phyloP scores from a whole-genome alignment of 2,888 invertebrate species.

The Caenorhabditis panamensis region DNA sequence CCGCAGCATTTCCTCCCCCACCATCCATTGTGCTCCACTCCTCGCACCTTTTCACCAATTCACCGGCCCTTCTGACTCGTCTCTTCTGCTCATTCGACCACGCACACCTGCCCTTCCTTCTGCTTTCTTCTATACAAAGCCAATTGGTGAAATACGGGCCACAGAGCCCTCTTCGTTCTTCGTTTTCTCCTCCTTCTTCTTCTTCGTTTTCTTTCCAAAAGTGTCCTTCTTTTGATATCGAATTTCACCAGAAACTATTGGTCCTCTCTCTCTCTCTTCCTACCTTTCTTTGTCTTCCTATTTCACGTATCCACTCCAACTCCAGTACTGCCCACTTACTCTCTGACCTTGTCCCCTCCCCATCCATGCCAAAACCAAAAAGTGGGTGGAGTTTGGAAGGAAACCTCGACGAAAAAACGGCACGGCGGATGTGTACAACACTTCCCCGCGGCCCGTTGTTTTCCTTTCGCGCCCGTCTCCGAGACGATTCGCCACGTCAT shows the following conservation, averaged over 20 bases:
- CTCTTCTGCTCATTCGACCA: conserved; percentile 53
- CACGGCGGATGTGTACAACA: conserved; percentile 30
- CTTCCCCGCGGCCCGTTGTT: neutral
- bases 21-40: conserved; percentile 13
- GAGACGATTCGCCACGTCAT: conserved; percentile 33
- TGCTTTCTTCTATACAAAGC: conserved; percentile 4
- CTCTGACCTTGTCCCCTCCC: conserved; percentile 31
- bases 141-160: neutral
- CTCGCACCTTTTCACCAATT: conserved; percentile 27
- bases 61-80: conserved; percentile 29
- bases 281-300: neutral
- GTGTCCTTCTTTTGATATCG: conserved; percentile 21
- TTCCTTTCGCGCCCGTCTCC: neutral
- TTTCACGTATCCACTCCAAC: conserved; percentile 26
- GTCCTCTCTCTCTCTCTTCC: conserved; percentile 28
- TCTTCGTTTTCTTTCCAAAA: neutral
- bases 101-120: conserved; percentile 22
- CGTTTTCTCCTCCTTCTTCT: conserved; percentile 9
- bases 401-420: conserved; percentile 6
- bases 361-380: conserved; percentile 21
- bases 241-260: conserved; percentile 44
- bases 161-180: neutral
- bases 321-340: conserved; percentile 11
- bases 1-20: conserved; percentile 7
- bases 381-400: conserved; percentile 43